A percentile compares a stretch with the other conserved stretches of the same genome.
phyloP scores from a whole-genome alignment of 2,113 vertebrate genomes.

The Daboia siamensis region DNA sequence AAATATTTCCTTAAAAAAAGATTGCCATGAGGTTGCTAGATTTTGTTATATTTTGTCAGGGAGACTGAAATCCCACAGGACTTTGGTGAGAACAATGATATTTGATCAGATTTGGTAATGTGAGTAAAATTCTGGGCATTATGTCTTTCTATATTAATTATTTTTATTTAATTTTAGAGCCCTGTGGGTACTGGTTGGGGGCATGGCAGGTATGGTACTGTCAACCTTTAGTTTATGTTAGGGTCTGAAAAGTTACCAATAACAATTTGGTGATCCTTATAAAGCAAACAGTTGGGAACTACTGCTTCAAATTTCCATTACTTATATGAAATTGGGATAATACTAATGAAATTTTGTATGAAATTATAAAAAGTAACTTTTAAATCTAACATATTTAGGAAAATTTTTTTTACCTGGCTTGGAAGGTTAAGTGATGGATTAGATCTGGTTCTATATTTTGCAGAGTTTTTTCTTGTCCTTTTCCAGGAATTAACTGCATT shows the following conservation, averaged over 20 bases:
- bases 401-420: constrained; percentile 88
- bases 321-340: neutral
- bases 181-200: neutral
- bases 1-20: too few species aligned
- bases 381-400: neutral
- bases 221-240: neutral
- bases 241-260: neutral
- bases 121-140: neutral
- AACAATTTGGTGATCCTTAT: neutral
- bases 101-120: neutral
- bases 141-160: neutral
- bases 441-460: constrained; percentile 90
- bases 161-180: neutral
- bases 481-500: constrained; percentile 84
- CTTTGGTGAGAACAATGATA: neutral
- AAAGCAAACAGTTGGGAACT: neutral
- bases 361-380: neutral
- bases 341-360: neutral
- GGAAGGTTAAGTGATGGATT: constrained; percentile 93
- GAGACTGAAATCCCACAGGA: neutral
- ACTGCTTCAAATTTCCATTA: neutral
- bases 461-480: constrained; percentile 86
- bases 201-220: neutral
- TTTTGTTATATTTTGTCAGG: too few species aligned
- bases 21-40: too few species aligned